A percentile compares a stretch with the other conserved stretches of the same genome.
phyloP scores from a whole-genome alignment of 2,888 invertebrate genomes.

The Alloscopus bannaensis region DNA sequence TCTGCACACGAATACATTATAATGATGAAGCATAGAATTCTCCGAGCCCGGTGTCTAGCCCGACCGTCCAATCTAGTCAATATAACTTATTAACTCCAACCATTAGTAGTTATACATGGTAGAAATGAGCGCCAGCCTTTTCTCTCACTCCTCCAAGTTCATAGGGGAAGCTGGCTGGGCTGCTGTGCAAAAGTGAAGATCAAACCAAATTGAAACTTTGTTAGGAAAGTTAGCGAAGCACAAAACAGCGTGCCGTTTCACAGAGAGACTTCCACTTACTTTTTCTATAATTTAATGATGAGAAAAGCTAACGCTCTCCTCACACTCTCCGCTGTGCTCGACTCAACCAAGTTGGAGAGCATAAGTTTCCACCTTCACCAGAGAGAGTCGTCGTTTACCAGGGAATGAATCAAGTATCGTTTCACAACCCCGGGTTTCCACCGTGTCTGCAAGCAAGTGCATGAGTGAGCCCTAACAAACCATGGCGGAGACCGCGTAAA shows the following conservation, averaged over 20 bases:
- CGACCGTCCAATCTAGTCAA: conserved; percentile 24
- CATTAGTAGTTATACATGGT: neutral
- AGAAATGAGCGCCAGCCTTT: neutral
- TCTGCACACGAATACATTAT: too few relatives aligned
- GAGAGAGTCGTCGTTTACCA: neutral
- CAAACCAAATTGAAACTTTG: conserved; percentile 46
- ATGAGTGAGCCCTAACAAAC: conserved; percentile 47
- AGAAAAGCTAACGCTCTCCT: conserved; percentile 45
- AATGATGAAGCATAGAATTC: too few relatives aligned
- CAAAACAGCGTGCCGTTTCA: conserved; percentile 40
- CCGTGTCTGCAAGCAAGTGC: neutral
- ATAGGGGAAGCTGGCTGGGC: neutral
- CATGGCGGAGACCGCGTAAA: conserved; percentile 24
- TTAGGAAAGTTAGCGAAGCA: conserved; percentile 54
- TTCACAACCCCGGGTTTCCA: neutral
- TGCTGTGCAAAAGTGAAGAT: conserved; percentile 34
- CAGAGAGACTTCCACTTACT: neutral
- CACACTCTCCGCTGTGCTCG: neutral
- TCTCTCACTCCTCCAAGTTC: neutral
- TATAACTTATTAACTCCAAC: conserved; percentile 31
- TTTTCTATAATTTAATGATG: conserved; percentile 47
- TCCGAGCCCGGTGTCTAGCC: too few relatives aligned
- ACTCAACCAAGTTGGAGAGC: too few relatives aligned
- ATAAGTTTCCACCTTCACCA: too few relatives aligned
- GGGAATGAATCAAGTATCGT: conserved; percentile 34